Evolutionary conservation across 2,113 vertebrate genomes (phyloP).

Genomic region (Elaphurus davidianus): DNA sequence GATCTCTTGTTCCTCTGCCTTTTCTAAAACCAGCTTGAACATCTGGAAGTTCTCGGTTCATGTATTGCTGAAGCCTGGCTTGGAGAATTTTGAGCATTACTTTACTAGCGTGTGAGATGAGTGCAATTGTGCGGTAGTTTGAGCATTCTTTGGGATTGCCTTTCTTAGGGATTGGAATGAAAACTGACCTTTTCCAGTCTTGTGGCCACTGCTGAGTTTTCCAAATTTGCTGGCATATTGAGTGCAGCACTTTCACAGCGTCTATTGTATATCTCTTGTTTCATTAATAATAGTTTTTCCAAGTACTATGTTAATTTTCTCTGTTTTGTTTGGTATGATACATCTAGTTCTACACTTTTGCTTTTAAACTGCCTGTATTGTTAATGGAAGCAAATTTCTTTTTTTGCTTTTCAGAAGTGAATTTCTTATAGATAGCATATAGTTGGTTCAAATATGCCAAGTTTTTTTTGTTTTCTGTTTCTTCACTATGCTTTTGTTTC

Average conservation of each 20-base stretch:
- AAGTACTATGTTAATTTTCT: not conserved
- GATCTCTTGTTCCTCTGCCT: not conserved
- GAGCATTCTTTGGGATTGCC: not conserved
- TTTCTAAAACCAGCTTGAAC: not conserved
- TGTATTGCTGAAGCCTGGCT: not conserved
- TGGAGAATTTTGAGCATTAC: not conserved
- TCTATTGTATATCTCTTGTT: not conserved
- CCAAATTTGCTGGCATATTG: not conserved
- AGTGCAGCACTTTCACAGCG: not conserved
- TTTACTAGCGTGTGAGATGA: fast-evolving
- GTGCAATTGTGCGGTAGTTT: not conserved
- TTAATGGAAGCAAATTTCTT: not conserved
- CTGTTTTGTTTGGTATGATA: not conserved
- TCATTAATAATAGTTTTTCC: not conserved
- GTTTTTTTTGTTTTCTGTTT: not conserved
- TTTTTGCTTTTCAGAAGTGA: not conserved
- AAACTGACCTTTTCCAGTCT: not conserved
- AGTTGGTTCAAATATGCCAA: not conserved
- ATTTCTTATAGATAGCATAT: not conserved
- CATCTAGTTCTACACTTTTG: not conserved
- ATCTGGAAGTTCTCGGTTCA: not conserved
- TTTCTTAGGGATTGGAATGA: not conserved
- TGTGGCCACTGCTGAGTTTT: not conserved
- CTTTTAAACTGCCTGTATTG: not conserved
- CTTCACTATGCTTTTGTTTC: not conserved